Base-by-base conservation (phyloP, 2,888 invertebrate genomes). In the Noctua fimbriata region DNA sequence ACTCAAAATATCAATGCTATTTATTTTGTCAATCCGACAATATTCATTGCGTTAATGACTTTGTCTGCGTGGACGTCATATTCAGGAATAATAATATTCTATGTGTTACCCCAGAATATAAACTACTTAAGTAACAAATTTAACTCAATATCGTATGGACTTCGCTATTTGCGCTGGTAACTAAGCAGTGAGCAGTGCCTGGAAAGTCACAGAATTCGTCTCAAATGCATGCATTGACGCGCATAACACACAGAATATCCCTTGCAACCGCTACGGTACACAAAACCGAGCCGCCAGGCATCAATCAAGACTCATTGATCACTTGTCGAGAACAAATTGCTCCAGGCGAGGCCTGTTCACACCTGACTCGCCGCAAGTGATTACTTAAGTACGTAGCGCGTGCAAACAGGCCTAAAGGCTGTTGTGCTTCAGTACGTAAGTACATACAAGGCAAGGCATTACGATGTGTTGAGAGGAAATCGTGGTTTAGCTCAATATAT, bases 301-400 rank as follows among this genome's bases (percentile, higher is more conserved):
- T 32, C 75, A 69, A 77, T 69, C 47, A 49, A 16, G 65, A 32
- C n/a, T 14, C 18, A 60, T 44, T 66, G 65, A 83, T 49, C 65
- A 83, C 28, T 52, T 24, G 32, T 21, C 52, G 1, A n/a, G 24
- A 69, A 69, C 58, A 41, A 58, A 69, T 41, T 9, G 69, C 41
- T 44, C 1, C n/a, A 44, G 36, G 58, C 47, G 9, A 41, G 9
- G 24, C 16, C 73, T n/a, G 28, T 36, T 83, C 32, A 36, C 78
- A 83, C 70, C 49, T 78, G 52, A 78, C 58, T 76, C 18, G 32
- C n/a, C 7, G 24, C 49, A 16, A 67, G 79, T 81, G 24, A 78
- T 78, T 58, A 52, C 65, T 70, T 63, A 36, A 49, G 41, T 78
- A 83, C 58, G 41, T 10, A 47, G 32, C 41, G 16, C 21, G 41